Evolutionary conservation across 2,888 invertebrate genomes (phyloP), one percentile per base, ranked within the genome.

Genomic region (Leptura quadrifasciata): DNA sequence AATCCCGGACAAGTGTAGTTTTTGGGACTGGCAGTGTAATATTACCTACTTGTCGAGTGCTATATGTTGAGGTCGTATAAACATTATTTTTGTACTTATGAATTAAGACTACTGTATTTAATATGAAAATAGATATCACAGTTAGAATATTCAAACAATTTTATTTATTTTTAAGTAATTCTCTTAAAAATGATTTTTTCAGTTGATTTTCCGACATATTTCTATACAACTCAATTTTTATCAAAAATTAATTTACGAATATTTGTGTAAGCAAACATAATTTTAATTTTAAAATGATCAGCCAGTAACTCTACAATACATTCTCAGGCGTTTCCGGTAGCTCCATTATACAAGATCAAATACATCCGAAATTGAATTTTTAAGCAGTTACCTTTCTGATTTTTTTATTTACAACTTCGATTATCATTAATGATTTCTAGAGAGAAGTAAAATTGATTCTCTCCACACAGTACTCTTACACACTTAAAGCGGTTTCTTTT

Each of bases 391-490:
- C 6, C 15, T n/a, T n/a, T 47, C 15, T 6, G n/a, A 47, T 12
- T 47, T 47, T n/a, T 47, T n/a, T 47, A 31, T 31, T n/a, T 47
- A n/a, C 47, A 47, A n/a, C n/a, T 47, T 47, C 47, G 47, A 47
- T 47, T 47, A 47, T 39, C 2, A 39, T 47, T 47, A 47, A 47
- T 47, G 47, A 47, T n/a, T 47, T 47, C n/a, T n/a, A n/a, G n/a
- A n/a, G n/a, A n/a, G n/a, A n/a, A n/a, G n/a, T n/a, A n/a, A n/a
- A n/a, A n/a, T n/a, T 47, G 47, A 47, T n/a, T 47, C n/a, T 15
- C 12, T n/a, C n/a, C n/a, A n/a, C 47, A 47, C 47, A 47, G 17
- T 39, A 39, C 12, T 12, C 27, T 31, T 39, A 39, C 5, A n/a
- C n/a, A n/a, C 27, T 8, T 47, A 47, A 47, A 47, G 15, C 6